phyloP scores from a whole-genome alignment of 1,140 invertebrate genomes.

The Chelonus insularis region DNA sequence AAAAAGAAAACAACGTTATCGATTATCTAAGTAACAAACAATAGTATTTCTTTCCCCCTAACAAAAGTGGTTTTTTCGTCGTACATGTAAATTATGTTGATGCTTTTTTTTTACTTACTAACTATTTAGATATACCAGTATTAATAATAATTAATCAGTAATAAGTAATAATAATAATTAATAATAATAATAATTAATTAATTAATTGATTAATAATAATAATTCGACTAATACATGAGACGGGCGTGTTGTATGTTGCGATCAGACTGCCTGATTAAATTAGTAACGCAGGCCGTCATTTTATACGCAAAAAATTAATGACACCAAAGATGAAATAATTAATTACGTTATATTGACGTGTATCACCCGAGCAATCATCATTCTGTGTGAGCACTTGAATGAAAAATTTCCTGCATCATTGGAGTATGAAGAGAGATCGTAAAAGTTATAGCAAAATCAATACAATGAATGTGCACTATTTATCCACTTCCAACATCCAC shows the following conservation, averaged over 20 bases:
- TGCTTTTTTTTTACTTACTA: constrained; percentile 19
- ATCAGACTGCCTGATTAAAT: background rate
- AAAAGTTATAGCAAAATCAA: too few relatives aligned
- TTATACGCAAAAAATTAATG: too few relatives aligned
- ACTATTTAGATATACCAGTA: constrained; percentile 18
- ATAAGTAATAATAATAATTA: background rate
- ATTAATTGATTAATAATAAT: constrained; percentile 18
- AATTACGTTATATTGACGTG: too few relatives aligned
- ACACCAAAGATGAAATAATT: too few relatives aligned
- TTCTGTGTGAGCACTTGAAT: too few relatives aligned
- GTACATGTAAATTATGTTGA: constrained; percentile 26
- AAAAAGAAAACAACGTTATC: constrained; percentile 59
- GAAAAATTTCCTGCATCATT: too few relatives aligned
- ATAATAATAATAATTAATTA: background rate
- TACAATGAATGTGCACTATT: too few relatives aligned
- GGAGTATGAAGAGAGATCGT: too few relatives aligned
- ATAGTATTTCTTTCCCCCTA: constrained; percentile 51
- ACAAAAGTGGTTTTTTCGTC: constrained; percentile 33
- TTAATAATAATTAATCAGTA: constrained; percentile 21
- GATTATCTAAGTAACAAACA: constrained; percentile 62
- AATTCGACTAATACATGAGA: constrained; percentile 32
- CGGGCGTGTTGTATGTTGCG: background rate
- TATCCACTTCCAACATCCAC: too few relatives aligned
- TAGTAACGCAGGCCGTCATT: background rate
- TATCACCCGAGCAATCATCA: too few relatives aligned